A percentile compares a stretch with the other conserved stretches of the same genome.
Conservation (phyloP, 2,797 vertebrate genomes). For the Prunella strophiata region DNA sequence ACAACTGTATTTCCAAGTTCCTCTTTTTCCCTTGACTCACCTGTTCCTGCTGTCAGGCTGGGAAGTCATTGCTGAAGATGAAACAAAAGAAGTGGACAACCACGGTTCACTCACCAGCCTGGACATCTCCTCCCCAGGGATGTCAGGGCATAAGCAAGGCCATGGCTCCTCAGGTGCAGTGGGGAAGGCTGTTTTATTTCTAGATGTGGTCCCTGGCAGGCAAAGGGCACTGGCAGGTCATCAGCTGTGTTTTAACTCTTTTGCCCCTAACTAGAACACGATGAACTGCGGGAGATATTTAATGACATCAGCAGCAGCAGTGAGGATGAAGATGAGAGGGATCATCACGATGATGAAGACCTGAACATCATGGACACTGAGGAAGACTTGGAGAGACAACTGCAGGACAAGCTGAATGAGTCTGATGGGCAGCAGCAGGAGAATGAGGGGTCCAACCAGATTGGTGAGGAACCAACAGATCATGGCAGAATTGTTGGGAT, state of each 20-base stretch:
- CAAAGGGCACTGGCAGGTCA: neutral
- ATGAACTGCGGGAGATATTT: slow-evolving; percentile 95
- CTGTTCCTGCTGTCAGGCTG: slow-evolving; percentile 80
- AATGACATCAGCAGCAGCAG: slow-evolving; percentile 99
- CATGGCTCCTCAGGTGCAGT: slow-evolving; percentile 83
- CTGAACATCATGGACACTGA: slow-evolving; percentile 96
- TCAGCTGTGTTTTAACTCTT: neutral
- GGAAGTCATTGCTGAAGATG: slow-evolving; percentile 92
- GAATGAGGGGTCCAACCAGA: slow-evolving; percentile 89
- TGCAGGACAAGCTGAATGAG: slow-evolving; percentile 90
- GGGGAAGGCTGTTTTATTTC: neutral
- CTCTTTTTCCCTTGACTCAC: slow-evolving; percentile 78
- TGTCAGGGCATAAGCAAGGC: slow-evolving; percentile 84
- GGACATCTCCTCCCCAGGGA: slow-evolving; percentile 85
- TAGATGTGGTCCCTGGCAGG: neutral
- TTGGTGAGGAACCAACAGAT: slow-evolving; percentile 76
- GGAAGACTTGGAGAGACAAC: slow-evolving; percentile 91
- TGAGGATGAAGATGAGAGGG: slow-evolving; percentile 94
- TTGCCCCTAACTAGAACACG: slow-evolving; percentile 74
- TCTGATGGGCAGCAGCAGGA: slow-evolving; percentile 87
- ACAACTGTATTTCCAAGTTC: neutral
- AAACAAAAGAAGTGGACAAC: slow-evolving; percentile 89
- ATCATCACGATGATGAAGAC: slow-evolving; percentile 92
- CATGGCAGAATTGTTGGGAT: neutral
- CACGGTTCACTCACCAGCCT: slow-evolving; percentile 84